Base-by-base conservation (phyloP, 1,140 invertebrate species). In the Danaus plexippus region DNA sequence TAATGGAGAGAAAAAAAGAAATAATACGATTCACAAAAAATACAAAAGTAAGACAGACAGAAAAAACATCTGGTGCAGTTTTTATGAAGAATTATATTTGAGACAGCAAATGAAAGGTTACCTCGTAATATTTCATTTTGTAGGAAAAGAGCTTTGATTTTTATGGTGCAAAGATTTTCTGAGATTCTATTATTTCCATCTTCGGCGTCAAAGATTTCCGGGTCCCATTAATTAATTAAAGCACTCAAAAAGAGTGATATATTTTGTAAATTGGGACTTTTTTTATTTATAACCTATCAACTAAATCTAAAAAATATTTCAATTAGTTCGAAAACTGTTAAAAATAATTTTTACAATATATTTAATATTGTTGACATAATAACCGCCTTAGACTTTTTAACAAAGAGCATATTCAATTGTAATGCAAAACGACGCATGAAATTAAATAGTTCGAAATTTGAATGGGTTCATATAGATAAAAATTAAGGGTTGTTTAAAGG, bases 151-250 rank as follows among this genome's bases (percentile, higher is more conserved):
- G 11, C 18, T 15, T 48, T 44, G 47, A 50, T 56, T 45, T 57
- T 57, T 57, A 57, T 57, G 54, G 11, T 44, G 45, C 22, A 3
- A 44, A 49, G 47, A 32, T 50, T 40, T 55, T 43, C 43, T 43
- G 11, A 42, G 49, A 50, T 43, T 48, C 45, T 49, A 57, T 57
- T 50, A 57, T 45, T 50, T 57, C 50, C 54, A 57, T 18, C 18
- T 46, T 12, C 13, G 9, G 42, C 42, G 10, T 18, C 11, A 22
- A 46, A 46, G 15, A 32, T 44, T 46, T 40, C 50, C 10, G 40
- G 40, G 40, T 46, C 5, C n/a, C 7, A 45, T 53, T 53, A 11
- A 32, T 43, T 53, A 53, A 53, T 53, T 46, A 52, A 53, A 11
- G 11, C 8, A 43, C 9, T 15, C 9, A 44, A 53, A 45, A 18